phyloP scores from a whole-genome alignment of 2,797 vertebrate species.

The Nasua narica region DNA sequence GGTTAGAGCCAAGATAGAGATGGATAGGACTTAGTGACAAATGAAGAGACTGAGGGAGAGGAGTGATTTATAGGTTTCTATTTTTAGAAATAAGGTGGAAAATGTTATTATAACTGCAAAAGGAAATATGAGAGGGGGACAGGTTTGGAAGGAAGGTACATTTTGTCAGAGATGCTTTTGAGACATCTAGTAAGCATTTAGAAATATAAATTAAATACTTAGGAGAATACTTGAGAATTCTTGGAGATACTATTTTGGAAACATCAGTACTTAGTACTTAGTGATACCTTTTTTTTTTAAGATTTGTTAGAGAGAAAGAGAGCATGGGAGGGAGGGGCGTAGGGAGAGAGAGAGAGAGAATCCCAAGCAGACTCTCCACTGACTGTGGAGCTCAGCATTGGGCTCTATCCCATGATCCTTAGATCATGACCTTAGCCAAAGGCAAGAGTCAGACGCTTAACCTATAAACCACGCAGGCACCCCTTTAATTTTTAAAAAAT shows the following conservation, averaged over 20 bases:
- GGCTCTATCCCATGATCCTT: not conserved
- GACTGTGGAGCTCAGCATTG: not conserved
- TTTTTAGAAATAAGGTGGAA: not conserved
- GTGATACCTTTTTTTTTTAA: not conserved
- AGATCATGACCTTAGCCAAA: not conserved
- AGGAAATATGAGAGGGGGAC: not conserved
- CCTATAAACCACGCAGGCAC: too few relatives aligned
- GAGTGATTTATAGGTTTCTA: not conserved
- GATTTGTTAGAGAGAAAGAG: not conserved
- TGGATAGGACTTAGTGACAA: not conserved
- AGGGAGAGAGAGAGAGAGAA: not conserved
- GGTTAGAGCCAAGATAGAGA: not conserved
- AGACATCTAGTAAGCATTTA: not conserved
- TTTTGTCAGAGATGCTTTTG: not conserved
- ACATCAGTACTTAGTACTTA: not conserved
- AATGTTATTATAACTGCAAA: not conserved
- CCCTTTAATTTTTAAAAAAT: too few relatives aligned
- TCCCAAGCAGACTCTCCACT: not conserved
- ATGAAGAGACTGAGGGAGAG: not conserved
- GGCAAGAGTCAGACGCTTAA: too few relatives aligned
- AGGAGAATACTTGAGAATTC: not conserved
- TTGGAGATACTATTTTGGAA: not conserved
- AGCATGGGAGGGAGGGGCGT: not conserved
- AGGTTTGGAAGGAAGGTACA: not conserved
- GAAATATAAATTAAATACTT: not conserved